Conservation (phyloP, 2,888 invertebrate species). For the Hirtodrosophila alboralis region DNA sequence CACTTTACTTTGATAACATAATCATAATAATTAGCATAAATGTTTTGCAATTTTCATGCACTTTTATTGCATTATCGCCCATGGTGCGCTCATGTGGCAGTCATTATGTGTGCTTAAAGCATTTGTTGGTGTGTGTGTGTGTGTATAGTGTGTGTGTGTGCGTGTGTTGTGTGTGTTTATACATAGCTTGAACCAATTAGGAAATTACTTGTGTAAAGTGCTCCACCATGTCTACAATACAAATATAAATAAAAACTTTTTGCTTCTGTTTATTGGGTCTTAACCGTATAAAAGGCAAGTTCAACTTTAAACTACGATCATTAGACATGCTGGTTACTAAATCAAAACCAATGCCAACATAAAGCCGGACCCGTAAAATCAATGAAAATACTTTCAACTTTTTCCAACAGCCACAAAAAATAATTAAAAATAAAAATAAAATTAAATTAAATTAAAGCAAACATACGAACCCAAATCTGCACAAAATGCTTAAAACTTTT, state of each 20-base stretch:
- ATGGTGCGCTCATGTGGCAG: slow-evolving; percentile 32
- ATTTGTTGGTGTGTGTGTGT: slow-evolving; percentile 3
- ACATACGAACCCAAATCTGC: slow-evolving; percentile 7
- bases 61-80: slow-evolving; percentile 47
- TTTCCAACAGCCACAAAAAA: slow-evolving; percentile 1
- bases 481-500: slow-evolving; percentile 10
- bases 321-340: slow-evolving; percentile 27
- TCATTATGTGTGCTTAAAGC: slow-evolving; percentile 35
- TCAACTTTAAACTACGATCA: slow-evolving; percentile 29
- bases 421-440: not conserved
- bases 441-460: no score
- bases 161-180: slow-evolving; percentile 12
- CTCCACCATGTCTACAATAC: slow-evolving; percentile 21
- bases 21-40: slow-evolving; percentile 58
- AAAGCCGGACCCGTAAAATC: slow-evolving; percentile 19
- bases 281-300: slow-evolving; percentile 10
- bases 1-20: slow-evolving; percentile 41
- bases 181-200: slow-evolving; percentile 61
- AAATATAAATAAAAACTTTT: slow-evolving; percentile 41
- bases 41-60: slow-evolving; percentile 46
- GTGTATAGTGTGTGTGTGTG: not conserved
- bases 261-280: not conserved
- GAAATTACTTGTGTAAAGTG: slow-evolving; percentile 62
- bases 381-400: slow-evolving; percentile 45
- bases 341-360: no score